These are phyloP conservation scores for Micrasema minimum DNA, from an alignment of 1,140 invertebrate species.

Conservation along the genomic window DNA sequence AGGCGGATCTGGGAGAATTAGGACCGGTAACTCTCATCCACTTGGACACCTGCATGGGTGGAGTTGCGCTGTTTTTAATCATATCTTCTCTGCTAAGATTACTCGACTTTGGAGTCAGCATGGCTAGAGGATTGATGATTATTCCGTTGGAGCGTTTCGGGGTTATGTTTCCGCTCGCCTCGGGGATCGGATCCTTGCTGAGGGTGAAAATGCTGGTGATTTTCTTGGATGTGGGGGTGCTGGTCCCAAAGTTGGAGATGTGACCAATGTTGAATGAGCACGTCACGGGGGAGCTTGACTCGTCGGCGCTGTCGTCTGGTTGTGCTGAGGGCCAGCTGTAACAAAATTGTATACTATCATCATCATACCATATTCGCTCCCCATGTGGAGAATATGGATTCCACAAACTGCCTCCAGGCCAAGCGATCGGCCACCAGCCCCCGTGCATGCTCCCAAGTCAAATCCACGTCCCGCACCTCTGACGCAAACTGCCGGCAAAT, in stretches of 20 bases:
- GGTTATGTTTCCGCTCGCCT: not conserved
- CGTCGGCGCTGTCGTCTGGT: conserved; percentile 33
- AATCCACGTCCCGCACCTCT: too few species aligned
- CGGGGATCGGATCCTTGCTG: conserved; percentile 9
- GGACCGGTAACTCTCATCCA: conserved; percentile 70
- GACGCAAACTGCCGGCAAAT: too few species aligned
- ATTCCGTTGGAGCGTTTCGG: conserved; percentile 21
- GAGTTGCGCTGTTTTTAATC: conserved; percentile 33
- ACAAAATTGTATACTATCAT: conserved; percentile 9
- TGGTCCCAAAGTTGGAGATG: conserved; percentile 39
- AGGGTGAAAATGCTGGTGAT: conserved; percentile 38
- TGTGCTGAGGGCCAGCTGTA: conserved; percentile 43
- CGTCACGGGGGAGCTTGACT: conserved; percentile 45
- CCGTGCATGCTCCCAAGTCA: too few species aligned
- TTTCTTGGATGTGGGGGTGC: conserved; percentile 44
- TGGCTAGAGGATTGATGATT: conserved; percentile 41
- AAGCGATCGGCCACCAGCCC: too few species aligned
- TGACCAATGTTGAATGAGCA: conserved; percentile 51
- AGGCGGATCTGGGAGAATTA: conserved; percentile 65
- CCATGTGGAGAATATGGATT: too few species aligned
- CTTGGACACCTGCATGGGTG: conserved; percentile 60
- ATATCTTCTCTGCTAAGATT: conserved; percentile 18
- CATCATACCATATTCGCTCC: too few species aligned
- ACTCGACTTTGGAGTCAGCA: conserved; percentile 36
- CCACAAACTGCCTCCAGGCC: too few species aligned